Conservation (phyloP, 2,113 vertebrate genomes). For the Brachypteracias leptosomus region DNA sequence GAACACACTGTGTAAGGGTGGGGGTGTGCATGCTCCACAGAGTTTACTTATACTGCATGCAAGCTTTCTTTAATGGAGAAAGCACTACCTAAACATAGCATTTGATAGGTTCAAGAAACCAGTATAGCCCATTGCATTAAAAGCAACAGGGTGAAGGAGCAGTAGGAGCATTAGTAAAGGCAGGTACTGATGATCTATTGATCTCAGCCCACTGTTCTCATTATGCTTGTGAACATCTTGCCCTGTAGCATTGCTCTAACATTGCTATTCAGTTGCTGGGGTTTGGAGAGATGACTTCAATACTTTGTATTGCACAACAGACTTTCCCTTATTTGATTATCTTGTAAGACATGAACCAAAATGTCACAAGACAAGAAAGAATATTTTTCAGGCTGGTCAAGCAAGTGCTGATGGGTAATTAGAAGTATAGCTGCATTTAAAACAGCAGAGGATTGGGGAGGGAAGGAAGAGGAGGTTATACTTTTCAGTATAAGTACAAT, state of each 20-base stretch:
- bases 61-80: not conserved
- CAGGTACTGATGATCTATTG: fast-evolving
- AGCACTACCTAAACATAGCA: not conserved
- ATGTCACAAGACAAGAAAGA: not conserved
- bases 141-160: not conserved
- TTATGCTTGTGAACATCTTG: fast-evolving
- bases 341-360: not conserved
- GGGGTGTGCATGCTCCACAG: not conserved
- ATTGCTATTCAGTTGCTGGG: fast-evolving
- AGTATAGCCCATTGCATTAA: not conserved
- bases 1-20: fast-evolving
- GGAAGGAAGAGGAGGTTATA: not conserved
- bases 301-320: not conserved
- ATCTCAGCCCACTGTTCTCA: not conserved
- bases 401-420: not conserved
- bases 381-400: not conserved
- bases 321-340: not conserved
- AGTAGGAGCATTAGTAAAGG: not conserved
- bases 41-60: not conserved
- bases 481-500: not conserved
- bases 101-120: fast-evolving
- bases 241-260: fast-evolving
- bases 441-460: not conserved
- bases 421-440: not conserved
- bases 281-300: fast-evolving